Percentiles rank a stretch among this genome's conserved stretches.
phyloP scores from a whole-genome alignment of 2,888 invertebrate species.

The Phalera bucephala region DNA sequence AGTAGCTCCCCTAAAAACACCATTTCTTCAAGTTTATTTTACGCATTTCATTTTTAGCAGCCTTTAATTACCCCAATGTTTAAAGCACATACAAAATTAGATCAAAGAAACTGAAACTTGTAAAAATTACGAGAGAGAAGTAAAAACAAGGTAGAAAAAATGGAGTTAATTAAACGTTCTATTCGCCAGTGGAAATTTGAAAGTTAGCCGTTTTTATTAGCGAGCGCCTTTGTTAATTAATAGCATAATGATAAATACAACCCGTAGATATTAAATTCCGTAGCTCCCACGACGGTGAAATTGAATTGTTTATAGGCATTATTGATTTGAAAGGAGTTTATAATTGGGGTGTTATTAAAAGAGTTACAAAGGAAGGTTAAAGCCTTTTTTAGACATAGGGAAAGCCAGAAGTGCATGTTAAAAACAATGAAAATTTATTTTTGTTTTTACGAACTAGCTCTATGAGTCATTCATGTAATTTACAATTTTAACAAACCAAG shows the following conservation, averaged over 20 bases:
- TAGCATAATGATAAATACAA: slow-evolving; percentile 42
- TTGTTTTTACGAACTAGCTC: too few relatives aligned
- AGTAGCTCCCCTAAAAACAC: neutral
- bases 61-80: slow-evolving; percentile 16
- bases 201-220: slow-evolving; percentile 40
- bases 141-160: slow-evolving; percentile 37
- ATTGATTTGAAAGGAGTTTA: too few relatives aligned
- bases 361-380: too few relatives aligned
- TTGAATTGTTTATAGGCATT: slow-evolving; percentile 4
- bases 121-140: slow-evolving; percentile 46
- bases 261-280: too few relatives aligned
- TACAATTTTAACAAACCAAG: too few relatives aligned
- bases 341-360: too few relatives aligned
- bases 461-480: too few relatives aligned
- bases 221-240: slow-evolving; percentile 51
- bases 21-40: neutral
- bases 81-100: slow-evolving; percentile 43
- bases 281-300: slow-evolving; percentile 10
- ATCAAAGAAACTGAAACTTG: slow-evolving; percentile 49
- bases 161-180: slow-evolving; percentile 49
- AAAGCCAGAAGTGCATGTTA: too few relatives aligned
- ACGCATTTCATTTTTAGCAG: slow-evolving; percentile 12
- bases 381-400: too few relatives aligned
- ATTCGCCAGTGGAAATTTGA: slow-evolving; percentile 45
- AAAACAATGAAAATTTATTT: too few relatives aligned